Percentiles rank a stretch among this genome's conserved stretches.
These are phyloP conservation scores for Habroteleia sp. DNA, from an alignment of 2,888 invertebrate genomes.

Conservation along the genomic window DNA sequence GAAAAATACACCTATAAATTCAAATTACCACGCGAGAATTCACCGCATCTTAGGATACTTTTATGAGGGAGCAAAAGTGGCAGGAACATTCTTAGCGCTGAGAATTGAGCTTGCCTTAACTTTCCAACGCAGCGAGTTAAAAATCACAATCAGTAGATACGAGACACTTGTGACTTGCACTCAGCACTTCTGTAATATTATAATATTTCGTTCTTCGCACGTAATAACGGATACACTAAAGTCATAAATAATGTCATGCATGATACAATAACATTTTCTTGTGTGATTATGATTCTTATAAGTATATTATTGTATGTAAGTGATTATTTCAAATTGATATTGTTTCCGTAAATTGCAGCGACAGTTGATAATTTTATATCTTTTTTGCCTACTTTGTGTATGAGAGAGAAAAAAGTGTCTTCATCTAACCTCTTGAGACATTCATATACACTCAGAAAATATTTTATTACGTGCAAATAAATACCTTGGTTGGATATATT, in stretches of 20 bases:
- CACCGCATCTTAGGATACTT: constrained; percentile 53
- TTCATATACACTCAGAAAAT: too few relatives aligned
- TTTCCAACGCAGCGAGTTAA: constrained; percentile 39
- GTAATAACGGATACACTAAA: constrained; percentile 25
- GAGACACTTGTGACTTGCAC: constrained; percentile 51
- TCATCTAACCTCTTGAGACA: too few relatives aligned
- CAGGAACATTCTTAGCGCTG: constrained; percentile 55
- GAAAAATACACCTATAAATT: constrained; percentile 65
- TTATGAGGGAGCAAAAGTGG: constrained; percentile 51
- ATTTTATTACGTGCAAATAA: too few relatives aligned
- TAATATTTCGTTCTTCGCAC: constrained; percentile 30
- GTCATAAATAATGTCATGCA: constrained; percentile 11
- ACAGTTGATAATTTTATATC: too few relatives aligned
- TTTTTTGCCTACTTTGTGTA: too few relatives aligned
- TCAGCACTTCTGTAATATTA: constrained; percentile 34
- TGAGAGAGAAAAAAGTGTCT: too few relatives aligned
- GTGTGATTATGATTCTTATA: too few relatives aligned
- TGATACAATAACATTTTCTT: too few relatives aligned
- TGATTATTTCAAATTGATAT: too few relatives aligned
- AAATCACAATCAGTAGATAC: constrained; percentile 56
- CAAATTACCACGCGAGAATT: constrained; percentile 61
- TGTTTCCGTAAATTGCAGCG: too few relatives aligned
- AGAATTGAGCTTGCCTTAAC: constrained; percentile 52
- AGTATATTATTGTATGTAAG: too few relatives aligned
- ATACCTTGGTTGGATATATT: too few relatives aligned